phyloP scores from a whole-genome alignment of 1,140 invertebrate genomes.

The Drosophila sp. region DNA sequence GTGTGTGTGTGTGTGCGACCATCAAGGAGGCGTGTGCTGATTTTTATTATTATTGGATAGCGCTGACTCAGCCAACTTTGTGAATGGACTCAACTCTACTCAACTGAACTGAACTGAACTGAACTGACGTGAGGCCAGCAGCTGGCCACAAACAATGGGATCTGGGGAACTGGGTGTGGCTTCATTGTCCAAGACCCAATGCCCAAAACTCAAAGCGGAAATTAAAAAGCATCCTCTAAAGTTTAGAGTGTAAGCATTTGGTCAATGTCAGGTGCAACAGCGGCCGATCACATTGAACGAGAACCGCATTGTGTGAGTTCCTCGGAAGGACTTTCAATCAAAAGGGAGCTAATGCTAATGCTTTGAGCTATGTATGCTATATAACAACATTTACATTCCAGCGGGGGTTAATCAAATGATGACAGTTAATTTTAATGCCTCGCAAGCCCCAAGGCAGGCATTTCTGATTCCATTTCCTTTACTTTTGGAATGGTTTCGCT shows the following conservation, averaged over 20 bases:
- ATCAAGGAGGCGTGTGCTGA: slow-evolving; percentile 47
- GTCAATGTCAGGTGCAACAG: slow-evolving; percentile 42
- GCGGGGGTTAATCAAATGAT: slow-evolving; percentile 55
- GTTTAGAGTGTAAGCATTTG: slow-evolving; percentile 5
- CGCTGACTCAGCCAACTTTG: slow-evolving; percentile 38
- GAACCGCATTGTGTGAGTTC: not conserved
- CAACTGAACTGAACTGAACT: too few relatives aligned
- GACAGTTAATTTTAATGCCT: slow-evolving; percentile 67
- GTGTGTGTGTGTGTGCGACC: not conserved
- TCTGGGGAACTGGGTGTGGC: slow-evolving; percentile 30
- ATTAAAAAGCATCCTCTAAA: slow-evolving; percentile 29
- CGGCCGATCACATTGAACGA: not conserved
- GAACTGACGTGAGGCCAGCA: slow-evolving; percentile 2
- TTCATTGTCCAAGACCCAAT: not conserved
- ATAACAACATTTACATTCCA: slow-evolving; percentile 19
- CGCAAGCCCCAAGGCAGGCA: slow-evolving; percentile 10
- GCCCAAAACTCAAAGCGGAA: slow-evolving; percentile 29
- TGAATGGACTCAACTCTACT: slow-evolving; percentile 17
- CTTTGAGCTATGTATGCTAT: not conserved
- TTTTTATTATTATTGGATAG: slow-evolving; percentile 50
- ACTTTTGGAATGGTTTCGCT: slow-evolving; percentile 17
- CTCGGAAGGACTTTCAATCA: not conserved
- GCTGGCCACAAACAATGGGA: slow-evolving; percentile 15
- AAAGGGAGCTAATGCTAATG: not conserved
- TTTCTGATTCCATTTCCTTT: slow-evolving; percentile 19